phyloP scores from a whole-genome alignment of 2,888 invertebrate species.

The Drosophila ustulata region DNA sequence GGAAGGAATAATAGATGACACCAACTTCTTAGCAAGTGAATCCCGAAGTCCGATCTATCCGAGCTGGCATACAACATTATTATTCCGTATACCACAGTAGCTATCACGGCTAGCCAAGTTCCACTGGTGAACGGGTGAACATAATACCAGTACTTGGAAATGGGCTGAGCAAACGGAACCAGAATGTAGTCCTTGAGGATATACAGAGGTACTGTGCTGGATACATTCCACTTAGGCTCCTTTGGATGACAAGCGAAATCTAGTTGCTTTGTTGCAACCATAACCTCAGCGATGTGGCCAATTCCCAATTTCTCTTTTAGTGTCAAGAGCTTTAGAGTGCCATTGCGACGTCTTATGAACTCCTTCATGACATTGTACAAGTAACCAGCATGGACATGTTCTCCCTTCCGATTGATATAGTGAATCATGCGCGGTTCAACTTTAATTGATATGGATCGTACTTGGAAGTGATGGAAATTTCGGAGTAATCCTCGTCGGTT shows the following conservation, averaged over 20 bases:
- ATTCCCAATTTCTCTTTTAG: background rate
- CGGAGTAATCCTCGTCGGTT: background rate
- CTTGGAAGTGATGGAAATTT: conserved; percentile 32
- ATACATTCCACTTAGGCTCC: background rate
- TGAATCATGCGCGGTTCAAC: conserved; percentile 42
- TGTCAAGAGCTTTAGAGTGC: conserved; percentile 15
- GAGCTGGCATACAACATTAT: conserved; percentile 32
- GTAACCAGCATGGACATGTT: conserved; percentile 51
- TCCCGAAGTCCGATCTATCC: conserved; percentile 18
- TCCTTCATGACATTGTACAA: conserved; percentile 43
- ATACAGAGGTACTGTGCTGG: conserved; percentile 4
- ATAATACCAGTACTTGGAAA: conserved; percentile 59
- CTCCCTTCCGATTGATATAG: conserved; percentile 38
- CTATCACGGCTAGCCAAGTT: conserved; percentile 47
- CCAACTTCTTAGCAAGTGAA: conserved; percentile 31
- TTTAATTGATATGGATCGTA: conserved; percentile 21
- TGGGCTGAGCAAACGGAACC: conserved; percentile 55
- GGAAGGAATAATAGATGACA: conserved; percentile 15
- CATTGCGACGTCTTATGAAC: conserved; percentile 60
- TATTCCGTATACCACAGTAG: conserved; percentile 15
- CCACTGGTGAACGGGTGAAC: conserved; percentile 41
- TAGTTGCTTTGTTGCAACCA: background rate
- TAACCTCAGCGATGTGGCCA: accelerated
- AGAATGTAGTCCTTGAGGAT: conserved; percentile 31
- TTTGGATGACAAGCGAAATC: conserved; percentile 17